These are phyloP conservation scores for Troides helena DNA, from an alignment of 2,888 invertebrate species.

Conservation along the genomic window DNA sequence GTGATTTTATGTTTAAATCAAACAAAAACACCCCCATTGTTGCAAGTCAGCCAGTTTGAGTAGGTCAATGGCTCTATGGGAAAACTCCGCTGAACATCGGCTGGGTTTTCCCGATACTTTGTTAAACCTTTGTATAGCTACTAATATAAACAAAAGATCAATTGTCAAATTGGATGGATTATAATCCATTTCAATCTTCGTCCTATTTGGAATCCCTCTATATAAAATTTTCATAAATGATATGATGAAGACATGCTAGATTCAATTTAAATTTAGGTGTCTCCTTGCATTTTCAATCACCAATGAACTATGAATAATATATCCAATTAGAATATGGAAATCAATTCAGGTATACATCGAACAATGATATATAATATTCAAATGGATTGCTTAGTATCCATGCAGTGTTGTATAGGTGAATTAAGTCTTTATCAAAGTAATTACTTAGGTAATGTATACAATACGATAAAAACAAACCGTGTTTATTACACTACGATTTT, in stretches of 20 bases:
- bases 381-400: neutral
- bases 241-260: neutral
- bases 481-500: neutral
- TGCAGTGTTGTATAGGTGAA: neutral
- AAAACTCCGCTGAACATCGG: slow-evolving; percentile 41
- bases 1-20: neutral
- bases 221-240: neutral
- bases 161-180: neutral
- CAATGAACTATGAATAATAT: neutral
- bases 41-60: slow-evolving; percentile 32
- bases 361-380: neutral
- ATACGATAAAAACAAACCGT: neutral
- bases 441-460: neutral
- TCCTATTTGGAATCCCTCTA: neutral
- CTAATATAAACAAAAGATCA: neutral
- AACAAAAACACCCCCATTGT: slow-evolving; percentile 9
- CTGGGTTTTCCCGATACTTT: slow-evolving; percentile 42
- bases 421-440: neutral
- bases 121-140: neutral
- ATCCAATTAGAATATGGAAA: neutral
- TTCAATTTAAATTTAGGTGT: too few relatives aligned
- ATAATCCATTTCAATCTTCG: neutral
- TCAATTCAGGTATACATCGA: neutral
- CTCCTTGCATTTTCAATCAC: too few relatives aligned
- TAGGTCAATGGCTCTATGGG: slow-evolving; percentile 50